These are phyloP conservation scores for Sebastes vulpes DNA, from an alignment of 2,797 vertebrate species.

Conservation along the genomic window DNA sequence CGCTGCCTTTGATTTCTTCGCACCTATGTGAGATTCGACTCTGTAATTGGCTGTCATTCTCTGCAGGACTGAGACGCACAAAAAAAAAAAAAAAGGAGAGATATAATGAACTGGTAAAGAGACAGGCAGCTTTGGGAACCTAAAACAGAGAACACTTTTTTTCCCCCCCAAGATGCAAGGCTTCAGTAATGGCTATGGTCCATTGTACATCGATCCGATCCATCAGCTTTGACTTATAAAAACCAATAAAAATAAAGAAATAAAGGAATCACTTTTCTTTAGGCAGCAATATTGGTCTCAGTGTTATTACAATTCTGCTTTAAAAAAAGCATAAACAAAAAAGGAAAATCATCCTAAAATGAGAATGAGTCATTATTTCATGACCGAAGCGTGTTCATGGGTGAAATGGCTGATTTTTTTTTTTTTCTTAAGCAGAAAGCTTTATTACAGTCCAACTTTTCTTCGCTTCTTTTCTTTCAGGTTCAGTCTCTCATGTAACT, in stretches of 20 bases:
- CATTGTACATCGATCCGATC: constrained; percentile 65
- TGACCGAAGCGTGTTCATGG: constrained; percentile 72
- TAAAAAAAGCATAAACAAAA: constrained; percentile 72
- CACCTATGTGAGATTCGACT: constrained; percentile 54
- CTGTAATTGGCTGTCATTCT: constrained; percentile 71
- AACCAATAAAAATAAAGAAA: constrained; percentile 71
- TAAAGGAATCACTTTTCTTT: constrained; percentile 80
- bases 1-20: constrained; percentile 43
- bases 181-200: constrained; percentile 87
- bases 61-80: constrained; percentile 30
- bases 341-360: constrained; percentile 66
- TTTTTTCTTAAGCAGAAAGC: constrained; percentile 72
- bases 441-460: constrained; percentile 59
- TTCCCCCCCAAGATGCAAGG: constrained; percentile 58
- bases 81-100: constrained; percentile 12
- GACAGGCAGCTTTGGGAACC: constrained; percentile 65
- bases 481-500: constrained; percentile 41
- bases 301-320: constrained; percentile 85
- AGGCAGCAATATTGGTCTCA: constrained; percentile 88
- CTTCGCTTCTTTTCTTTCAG: constrained; percentile 3
- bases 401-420: constrained; percentile 78
- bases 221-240: constrained; percentile 67
- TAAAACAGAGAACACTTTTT: constrained; percentile 45
- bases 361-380: constrained; percentile 63
- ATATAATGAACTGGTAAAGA: constrained; percentile 64